Evolutionary conservation across 2,888 invertebrate species (phyloP), one percentile per base, ranked within the genome.

Genomic region (Andrena camellia): DNA sequence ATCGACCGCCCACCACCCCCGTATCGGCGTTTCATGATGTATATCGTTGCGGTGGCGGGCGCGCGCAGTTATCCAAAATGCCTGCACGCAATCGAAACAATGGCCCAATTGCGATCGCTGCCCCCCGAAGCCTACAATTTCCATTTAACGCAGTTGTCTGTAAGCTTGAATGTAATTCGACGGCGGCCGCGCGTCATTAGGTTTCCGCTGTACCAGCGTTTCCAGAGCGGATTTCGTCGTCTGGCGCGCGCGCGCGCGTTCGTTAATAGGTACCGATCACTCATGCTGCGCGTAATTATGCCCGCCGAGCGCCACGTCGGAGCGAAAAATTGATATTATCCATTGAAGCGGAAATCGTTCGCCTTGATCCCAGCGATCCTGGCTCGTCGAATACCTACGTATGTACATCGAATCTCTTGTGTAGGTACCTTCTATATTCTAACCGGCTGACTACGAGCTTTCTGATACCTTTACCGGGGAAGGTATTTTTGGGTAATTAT

Each of bases 91-190:
- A 90, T 89, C 88, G 92, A 90, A 92, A 90, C 90, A 91, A 92
- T 91, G 89, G 91, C 85, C 91, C 91, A 92, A 92, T 92, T 90
- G 90, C 84, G 80, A 86, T 86, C 81, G 78, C 57, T 42, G 17
- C 17, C 42, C 75, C 80, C 75, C 81, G 80, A 81, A 81, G 86
- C 83, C 88, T 87, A 86, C 91, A 92, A 92, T 91, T 92, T 92
- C 89, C 92, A 92, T 91, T 91, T 90, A 90, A 90, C 91, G 89
- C 84, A 85, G 89, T 90, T 90, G 89, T 90, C 90, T 86, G 90
- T 90, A 90, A 91, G 88, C 90, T 68, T 84, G 83, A 87, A 88
- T 90, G 91, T 90, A 91, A 92, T 92, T 92, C 90, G 57, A 23
- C 57, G 85, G 85, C 88, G 84, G 78, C 35, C 70, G 83, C 83